Base-by-base conservation (phyloP, 2,888 invertebrate genomes). In the Hyposoter dolosus region DNA sequence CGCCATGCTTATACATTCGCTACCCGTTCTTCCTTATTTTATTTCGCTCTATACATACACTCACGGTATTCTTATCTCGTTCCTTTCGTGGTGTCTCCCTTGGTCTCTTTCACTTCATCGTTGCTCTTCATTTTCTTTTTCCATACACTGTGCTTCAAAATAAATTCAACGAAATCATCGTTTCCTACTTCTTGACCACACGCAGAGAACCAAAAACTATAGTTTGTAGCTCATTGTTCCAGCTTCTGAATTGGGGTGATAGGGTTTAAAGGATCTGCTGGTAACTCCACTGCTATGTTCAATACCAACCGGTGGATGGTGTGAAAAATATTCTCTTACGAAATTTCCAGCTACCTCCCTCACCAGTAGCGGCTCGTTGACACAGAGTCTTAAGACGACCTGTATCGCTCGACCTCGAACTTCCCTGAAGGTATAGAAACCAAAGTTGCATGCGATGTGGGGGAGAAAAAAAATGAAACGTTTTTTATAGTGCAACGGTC, bases 11-110 rank as follows among this genome's bases (percentile, higher is more conserved):
- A 82, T 75, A 68, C 75, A 66, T 82, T 75, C 68, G 74, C 68
- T 17, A 15, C 66, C 82, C 66, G 56, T 68, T 35, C 47, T 72
- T 63, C 23, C 53, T 53, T 56, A 28, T 43, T 68, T 72, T 65
- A 15, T 68, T 17, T 60, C 45, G n/a, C 66, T 66, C 15, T 60
- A 35, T 53, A 50, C 50, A 56, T 43, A 66, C 43, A 68, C 45
- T 66, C 40, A 40, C 74, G 45, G 75, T 66, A 82, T 74, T 68
- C 83, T 81, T 83, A 81, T 86, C 83, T 86, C 50, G 83, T 83
- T 83, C 69, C 78, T 65, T 81, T 78, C 74, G 50, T 74, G 45
- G 72, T 83, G 74, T 86, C 86, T 69, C 69, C 63, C 83, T 85
- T 53, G 19, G 71, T 63, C 82, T 85, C 66, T 75, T 60, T 68